Conservation (phyloP, 2,797 vertebrate genomes). For the Siniperca undulata region DNA sequence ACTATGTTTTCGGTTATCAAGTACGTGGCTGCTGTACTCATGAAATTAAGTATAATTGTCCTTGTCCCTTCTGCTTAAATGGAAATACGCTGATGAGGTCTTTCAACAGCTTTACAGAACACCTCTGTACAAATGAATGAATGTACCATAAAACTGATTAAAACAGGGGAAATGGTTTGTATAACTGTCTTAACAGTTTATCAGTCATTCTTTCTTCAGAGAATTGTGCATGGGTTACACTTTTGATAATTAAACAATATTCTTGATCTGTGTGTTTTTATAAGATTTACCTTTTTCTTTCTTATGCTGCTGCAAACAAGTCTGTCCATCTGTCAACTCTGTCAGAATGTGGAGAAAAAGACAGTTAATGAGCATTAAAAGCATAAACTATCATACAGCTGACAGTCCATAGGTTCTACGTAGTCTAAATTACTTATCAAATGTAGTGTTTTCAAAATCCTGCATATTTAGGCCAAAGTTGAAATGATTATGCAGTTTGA, state of each 20-base stretch:
- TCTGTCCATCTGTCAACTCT: not conserved
- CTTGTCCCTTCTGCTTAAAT: not conserved
- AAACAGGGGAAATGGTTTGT: slow-evolving; percentile 26
- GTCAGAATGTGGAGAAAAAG: not conserved
- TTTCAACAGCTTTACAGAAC: slow-evolving; percentile 34
- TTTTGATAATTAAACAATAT: slow-evolving; percentile 75
- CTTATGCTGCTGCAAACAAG: not conserved
- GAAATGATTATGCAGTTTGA: not conserved
- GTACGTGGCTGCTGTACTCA: not conserved
- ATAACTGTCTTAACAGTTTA: slow-evolving; percentile 30
- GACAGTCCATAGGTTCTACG: not conserved
- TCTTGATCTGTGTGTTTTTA: slow-evolving; percentile 26
- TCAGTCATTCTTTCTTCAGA: slow-evolving; percentile 55
- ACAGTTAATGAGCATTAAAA: not conserved
- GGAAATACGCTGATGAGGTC: not conserved
- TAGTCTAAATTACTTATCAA: not conserved
- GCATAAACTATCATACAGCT: not conserved
- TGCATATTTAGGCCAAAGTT: not conserved
- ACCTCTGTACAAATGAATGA: slow-evolving; percentile 8
- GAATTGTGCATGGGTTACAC: slow-evolving; percentile 60
- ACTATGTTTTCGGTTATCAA: slow-evolving; percentile 6
- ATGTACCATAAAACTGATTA: not conserved
- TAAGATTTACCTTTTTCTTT: not conserved
- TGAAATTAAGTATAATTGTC: slow-evolving; percentile 5
- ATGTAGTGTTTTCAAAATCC: not conserved